A percentile compares a stretch with the other conserved stretches of the same genome.
Evolutionary conservation across 2,113 vertebrate genomes (phyloP).

Genomic region (Spilogale gracilis): DNA sequence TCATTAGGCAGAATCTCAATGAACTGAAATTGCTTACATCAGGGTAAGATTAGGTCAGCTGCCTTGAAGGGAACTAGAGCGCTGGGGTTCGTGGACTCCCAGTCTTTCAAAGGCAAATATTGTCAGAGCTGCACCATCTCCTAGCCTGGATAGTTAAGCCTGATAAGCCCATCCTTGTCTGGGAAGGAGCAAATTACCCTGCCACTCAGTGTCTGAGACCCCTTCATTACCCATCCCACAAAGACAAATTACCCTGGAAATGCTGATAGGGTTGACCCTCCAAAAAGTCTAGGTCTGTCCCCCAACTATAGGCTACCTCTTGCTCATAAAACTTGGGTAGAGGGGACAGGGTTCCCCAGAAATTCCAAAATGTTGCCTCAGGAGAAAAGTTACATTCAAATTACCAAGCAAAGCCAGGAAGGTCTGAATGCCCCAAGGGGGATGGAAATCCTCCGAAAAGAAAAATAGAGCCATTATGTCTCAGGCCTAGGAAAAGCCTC

Average conservation of each 20-base stretch:
- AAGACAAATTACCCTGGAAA: conserved; percentile 66
- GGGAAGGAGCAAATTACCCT: conserved; percentile 77
- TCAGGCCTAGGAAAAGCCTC: conserved; percentile 31
- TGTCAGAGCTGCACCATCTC: conserved; percentile 69
- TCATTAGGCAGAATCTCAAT: conserved; percentile 66
- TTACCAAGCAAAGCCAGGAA: not conserved
- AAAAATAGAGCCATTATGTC: conserved; percentile 60
- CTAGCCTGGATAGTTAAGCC: conserved; percentile 68
- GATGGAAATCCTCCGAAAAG: not conserved
- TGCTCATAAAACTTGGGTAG: not conserved
- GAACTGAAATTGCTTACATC: conserved; percentile 77
- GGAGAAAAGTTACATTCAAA: not conserved
- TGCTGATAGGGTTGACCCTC: not conserved
- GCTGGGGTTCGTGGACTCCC: conserved; percentile 70
- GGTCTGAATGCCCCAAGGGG: not conserved
- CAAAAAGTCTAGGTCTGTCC: not conserved
- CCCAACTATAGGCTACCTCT: not conserved
- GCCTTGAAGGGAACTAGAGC: conserved; percentile 72
- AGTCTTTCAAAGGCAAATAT: conserved; percentile 81
- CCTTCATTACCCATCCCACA: conserved; percentile 63
- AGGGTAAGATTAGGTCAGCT: conserved; percentile 70
- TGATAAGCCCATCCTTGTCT: conserved; percentile 86
- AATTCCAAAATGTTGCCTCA: not conserved
- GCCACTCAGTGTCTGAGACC: conserved; percentile 37
- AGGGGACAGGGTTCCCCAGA: not conserved